Base-by-base conservation (phyloP, 30 jellyfish, hydroid and myxozoan genomes). In the Turritopsis rubra region DNA sequence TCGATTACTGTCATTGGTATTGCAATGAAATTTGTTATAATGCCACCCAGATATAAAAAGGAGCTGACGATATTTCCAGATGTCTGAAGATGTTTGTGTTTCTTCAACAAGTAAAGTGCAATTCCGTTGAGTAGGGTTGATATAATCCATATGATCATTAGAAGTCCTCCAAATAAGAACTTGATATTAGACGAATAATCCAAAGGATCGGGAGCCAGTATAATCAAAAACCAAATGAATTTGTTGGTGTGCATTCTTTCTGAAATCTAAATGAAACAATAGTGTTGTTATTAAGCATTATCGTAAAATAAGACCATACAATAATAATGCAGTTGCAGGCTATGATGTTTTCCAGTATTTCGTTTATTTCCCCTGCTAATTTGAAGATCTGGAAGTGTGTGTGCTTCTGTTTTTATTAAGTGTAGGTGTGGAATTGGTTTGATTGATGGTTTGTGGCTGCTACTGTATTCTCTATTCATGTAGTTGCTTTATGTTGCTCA, bases 1-100 rank as follows among this genome's bases (percentile, higher is more conserved):
- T 68, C 77, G 30, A 27, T 27, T 68, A 68, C 19, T n/a, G 30
- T 68, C 77, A 68, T 68, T n/a, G 77, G 77, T 8, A 68, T 68
- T 9, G 77, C 77, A n/a, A 68, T 27, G 19, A 68, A 68, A 68
- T 27, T 27, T 9, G 30, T 23, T n/a, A 68, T 68, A 68, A 27
- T 27, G 30, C 77, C 77, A 27, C 77, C 30, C 9, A 68, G 17
- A 27, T 7, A 68, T 68, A 68, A 68, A 23, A 68, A n/a, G 19
- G 31, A n/a, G 0, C 31, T 68, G 31, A 68, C 77, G 19, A 68
- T 7, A 19, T 68, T 68, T 68, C 31, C 77, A 7, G 31, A n/a
- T 23, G 77, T 68, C 19, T 68, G 77, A 9, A 68, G 77, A n/a
- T 19, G 28, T 68, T 68, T 68, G 28, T 27, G 77, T 68, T 23